Conservation (phyloP, 2,113 vertebrate species). For the Semicossyphus pulcher region DNA sequence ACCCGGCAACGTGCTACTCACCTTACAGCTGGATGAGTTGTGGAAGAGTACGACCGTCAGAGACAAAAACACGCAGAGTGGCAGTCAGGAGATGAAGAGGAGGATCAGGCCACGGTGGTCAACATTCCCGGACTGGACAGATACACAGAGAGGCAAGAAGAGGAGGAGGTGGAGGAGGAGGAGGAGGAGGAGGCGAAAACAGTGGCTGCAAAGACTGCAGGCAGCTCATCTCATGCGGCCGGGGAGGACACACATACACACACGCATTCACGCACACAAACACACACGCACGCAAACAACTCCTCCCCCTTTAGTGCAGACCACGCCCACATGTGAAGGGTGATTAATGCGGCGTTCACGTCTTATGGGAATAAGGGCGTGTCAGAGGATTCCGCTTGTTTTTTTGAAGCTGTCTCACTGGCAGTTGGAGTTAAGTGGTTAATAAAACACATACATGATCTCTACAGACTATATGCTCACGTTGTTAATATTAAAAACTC, state of each 20-base stretch:
- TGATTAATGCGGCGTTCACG: conserved; percentile 70
- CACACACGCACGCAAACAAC: conserved; percentile 40
- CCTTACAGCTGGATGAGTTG: conserved; percentile 47
- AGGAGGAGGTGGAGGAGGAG: conserved; percentile 6
- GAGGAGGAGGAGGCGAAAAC: conserved; percentile 47
- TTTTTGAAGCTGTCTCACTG: conserved; percentile 6
- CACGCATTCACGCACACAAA: conserved; percentile 2
- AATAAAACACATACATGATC: no score
- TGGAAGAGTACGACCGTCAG: conserved; percentile 17
- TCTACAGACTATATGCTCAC: no score
- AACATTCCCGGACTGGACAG: conserved; percentile 71
- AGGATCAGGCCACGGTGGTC: conserved; percentile 68
- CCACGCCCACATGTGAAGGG: conserved; percentile 66
- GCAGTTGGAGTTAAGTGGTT: background rate
- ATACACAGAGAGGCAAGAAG: conserved; percentile 18
- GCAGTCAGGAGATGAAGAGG: conserved; percentile 27
- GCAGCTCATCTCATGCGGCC: conserved; percentile 74
- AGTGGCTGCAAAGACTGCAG: conserved; percentile 66
- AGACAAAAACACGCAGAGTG: conserved; percentile 5
- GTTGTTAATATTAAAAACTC: background rate
- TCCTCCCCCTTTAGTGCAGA: conserved; percentile 52
- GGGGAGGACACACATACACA: conserved; percentile 36
- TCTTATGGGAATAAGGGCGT: conserved; percentile 53
- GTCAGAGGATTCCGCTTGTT: conserved; percentile 16
- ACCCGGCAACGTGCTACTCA: conserved; percentile 57